phyloP scores from a whole-genome alignment of 1,140 invertebrate species.

The Nylanderia fulva region DNA sequence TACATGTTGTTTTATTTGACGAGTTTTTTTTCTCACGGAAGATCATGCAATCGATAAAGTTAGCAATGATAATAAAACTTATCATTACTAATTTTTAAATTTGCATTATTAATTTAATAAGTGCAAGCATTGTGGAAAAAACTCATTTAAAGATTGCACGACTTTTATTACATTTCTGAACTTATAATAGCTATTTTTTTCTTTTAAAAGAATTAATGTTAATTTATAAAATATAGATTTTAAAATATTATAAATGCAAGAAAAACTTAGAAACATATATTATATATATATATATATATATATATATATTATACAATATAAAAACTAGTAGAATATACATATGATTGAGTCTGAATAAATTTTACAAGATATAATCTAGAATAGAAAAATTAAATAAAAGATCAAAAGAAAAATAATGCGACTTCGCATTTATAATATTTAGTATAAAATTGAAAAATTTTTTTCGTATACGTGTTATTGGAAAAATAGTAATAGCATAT shows the following conservation, averaged over 20 bases:
- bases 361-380: too few species aligned
- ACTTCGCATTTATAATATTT: not conserved
- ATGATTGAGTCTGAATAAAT: too few species aligned
- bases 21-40: not conserved
- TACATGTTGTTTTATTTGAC: constrained; percentile 11
- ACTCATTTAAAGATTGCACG: not conserved
- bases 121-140: not conserved
- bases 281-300: too few species aligned
- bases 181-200: not conserved
- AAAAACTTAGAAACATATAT: not conserved
- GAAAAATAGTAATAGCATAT: not conserved
- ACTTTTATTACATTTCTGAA: not conserved
- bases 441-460: not conserved
- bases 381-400: too few species aligned
- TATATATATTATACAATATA: too few species aligned
- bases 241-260: not conserved
- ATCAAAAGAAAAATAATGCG: too few species aligned
- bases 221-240: not conserved
- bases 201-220: not conserved
- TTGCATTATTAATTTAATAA: constrained; percentile 3
- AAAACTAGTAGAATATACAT: too few species aligned
- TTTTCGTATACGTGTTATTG: not conserved
- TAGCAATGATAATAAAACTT: not conserved
- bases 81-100: constrained; percentile 16
- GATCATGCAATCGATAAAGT: not conserved